phyloP scores from a whole-genome alignment of 23 tunicate genomes.

The Phallusia fumigata region DNA sequence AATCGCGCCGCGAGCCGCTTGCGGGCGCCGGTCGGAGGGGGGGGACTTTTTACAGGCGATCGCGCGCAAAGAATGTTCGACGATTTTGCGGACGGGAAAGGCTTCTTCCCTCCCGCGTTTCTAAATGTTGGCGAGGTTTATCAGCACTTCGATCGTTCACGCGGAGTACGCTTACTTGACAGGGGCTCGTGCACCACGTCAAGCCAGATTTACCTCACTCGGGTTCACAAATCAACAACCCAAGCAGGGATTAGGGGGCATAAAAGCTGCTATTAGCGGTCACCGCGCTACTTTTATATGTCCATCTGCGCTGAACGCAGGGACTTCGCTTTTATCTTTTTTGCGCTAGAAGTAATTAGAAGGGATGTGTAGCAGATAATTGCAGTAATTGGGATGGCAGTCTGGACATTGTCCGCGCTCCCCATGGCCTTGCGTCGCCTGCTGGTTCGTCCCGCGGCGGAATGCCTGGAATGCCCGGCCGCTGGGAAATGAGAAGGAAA shows the following conservation, averaged over 20 bases:
- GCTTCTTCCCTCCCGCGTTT: neutral
- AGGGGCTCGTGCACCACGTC: constrained; percentile 11
- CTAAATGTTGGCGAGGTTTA: neutral
- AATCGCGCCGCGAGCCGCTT: constrained; percentile 5
- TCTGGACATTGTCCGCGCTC: constrained; percentile 3
- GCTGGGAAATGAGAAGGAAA: constrained; percentile 4
- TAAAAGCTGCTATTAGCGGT: neutral
- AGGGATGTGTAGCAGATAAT: neutral
- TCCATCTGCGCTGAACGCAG: no score
- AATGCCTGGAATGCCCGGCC: constrained; percentile 12
- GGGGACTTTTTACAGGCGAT: constrained; percentile 11
- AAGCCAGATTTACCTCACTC: neutral
- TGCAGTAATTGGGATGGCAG: neutral
- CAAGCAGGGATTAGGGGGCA: neutral
- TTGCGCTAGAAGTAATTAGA: neutral
- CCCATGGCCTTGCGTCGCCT: constrained; percentile 5
- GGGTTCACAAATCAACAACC: neutral
- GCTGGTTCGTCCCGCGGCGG: neutral
- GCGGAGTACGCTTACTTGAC: neutral
- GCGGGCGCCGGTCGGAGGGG: neutral
- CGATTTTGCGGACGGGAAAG: neutral
- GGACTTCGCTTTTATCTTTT: neutral
- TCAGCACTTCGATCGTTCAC: neutral
- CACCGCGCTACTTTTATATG: no score
- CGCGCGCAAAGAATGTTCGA: constrained; percentile 10